Evolutionary conservation across 2,797 vertebrate species (phyloP).

Genomic region (Microctenopoma stevenorrisi): DNA sequence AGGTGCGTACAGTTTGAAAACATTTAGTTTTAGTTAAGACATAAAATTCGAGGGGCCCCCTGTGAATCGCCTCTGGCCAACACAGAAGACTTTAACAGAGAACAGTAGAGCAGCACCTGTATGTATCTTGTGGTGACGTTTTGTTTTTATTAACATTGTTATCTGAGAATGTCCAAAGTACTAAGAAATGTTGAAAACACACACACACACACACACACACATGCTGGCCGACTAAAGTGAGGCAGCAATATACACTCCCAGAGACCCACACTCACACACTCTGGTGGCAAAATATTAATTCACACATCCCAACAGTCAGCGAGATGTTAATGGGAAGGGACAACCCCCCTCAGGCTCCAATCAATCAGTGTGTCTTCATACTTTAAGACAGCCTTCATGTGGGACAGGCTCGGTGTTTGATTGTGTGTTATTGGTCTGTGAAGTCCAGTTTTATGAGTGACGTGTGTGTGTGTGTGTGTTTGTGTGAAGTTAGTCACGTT

Average conservation of each 20-base stretch:
- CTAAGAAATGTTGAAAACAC: too few species aligned
- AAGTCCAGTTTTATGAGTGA: slow-evolving; percentile 31
- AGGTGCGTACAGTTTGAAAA: too few species aligned
- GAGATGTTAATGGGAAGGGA: slow-evolving; percentile 62
- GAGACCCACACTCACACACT: slow-evolving; percentile 11
- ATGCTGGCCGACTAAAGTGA: not conserved
- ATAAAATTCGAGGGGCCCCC: too few species aligned
- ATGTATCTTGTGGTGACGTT: not conserved
- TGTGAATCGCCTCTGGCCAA: too few species aligned
- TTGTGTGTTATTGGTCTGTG: slow-evolving; percentile 12
- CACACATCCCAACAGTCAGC: slow-evolving; percentile 42
- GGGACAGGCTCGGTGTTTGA: slow-evolving; percentile 23
- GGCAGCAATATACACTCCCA: slow-evolving; percentile 15
- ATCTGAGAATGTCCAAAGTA: not conserved
- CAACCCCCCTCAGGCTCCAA: slow-evolving; percentile 56
- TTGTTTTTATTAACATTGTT: slow-evolving; percentile 13
- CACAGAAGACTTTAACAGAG: too few species aligned
- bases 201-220: not conserved
- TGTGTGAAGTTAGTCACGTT: slow-evolving; percentile 10
- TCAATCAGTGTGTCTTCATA: slow-evolving; percentile 57
- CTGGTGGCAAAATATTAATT: slow-evolving; percentile 56
- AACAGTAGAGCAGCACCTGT: not conserved
- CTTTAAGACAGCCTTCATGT: slow-evolving; percentile 53
- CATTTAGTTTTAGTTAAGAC: too few species aligned
- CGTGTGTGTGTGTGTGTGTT: slow-evolving; percentile 13